phyloP scores from a whole-genome alignment of 2,113 vertebrate genomes.

The Callochromis pleurospilus region DNA sequence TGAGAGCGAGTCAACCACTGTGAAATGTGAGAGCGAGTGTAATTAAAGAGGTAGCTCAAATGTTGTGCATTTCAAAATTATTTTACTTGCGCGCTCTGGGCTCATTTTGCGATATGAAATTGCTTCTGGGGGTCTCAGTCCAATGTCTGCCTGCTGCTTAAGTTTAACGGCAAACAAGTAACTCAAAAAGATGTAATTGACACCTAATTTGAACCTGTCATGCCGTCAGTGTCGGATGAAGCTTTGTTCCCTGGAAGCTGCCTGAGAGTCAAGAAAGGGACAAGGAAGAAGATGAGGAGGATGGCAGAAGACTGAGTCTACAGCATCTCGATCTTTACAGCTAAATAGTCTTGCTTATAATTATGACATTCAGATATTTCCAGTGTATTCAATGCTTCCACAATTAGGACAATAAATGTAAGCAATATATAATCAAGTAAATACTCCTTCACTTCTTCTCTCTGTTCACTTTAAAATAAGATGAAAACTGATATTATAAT shows the following conservation, averaged over 20 bases:
- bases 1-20: neutral
- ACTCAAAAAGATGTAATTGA: slow-evolving; percentile 53
- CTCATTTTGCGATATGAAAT: slow-evolving; percentile 49
- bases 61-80: neutral
- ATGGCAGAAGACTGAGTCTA: neutral
- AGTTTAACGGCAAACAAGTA: slow-evolving; percentile 55
- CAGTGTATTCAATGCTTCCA: neutral
- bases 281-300: neutral
- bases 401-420: neutral
- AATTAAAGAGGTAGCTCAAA: slow-evolving; percentile 29
- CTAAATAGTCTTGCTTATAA: neutral
- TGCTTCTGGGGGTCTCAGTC: slow-evolving; percentile 60
- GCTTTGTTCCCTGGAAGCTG: slow-evolving; percentile 1
- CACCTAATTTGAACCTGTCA: slow-evolving; percentile 62
- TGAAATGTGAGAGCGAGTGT: neutral
- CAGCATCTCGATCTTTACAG: neutral
- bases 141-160: slow-evolving; percentile 56
- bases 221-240: slow-evolving; percentile 36
- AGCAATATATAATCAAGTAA: neutral
- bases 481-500: neutral
- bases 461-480: neutral
- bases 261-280: neutral
- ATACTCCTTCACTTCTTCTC: neutral
- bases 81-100: slow-evolving; percentile 5
- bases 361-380: neutral